Conservation (phyloP, 2,888 invertebrate species). For the Anodontia alba region DNA sequence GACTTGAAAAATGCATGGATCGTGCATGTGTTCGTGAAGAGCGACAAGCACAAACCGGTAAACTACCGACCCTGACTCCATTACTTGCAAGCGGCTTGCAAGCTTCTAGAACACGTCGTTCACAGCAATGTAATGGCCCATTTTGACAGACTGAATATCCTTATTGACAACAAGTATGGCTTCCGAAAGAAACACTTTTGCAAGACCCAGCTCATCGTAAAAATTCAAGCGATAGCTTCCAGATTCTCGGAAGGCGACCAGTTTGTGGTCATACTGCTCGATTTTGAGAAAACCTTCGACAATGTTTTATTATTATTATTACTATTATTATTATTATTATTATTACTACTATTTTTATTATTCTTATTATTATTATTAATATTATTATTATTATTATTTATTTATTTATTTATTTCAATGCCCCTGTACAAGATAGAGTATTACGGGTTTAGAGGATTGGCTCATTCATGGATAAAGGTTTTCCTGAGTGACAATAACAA, state of each 20-base stretch:
- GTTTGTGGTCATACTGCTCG: neutral
- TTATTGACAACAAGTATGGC: neutral
- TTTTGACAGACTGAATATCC: neutral
- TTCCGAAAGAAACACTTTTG: neutral
- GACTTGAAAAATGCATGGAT: neutral
- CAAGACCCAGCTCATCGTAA: neutral
- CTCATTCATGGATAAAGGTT: no score
- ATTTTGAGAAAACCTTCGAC: neutral
- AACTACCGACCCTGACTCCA: no score
- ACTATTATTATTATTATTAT: no score
- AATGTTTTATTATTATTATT: no score
- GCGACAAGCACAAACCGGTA: no score
- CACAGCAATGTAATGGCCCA: neutral
- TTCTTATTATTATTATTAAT: no score
- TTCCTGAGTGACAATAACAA: no score
- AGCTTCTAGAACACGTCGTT: neutral
- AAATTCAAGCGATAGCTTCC: neutral
- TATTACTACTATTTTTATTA: no score
- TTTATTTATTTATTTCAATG: no score
- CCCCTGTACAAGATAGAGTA: no score
- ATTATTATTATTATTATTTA: no score
- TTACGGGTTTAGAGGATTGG: no score
- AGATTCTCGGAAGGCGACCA: neutral
- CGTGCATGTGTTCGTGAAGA: neutral
- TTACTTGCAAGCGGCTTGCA: neutral